Base-by-base conservation (phyloP, 2,113 vertebrate genomes). In the Thryonomys swinderianus region DNA sequence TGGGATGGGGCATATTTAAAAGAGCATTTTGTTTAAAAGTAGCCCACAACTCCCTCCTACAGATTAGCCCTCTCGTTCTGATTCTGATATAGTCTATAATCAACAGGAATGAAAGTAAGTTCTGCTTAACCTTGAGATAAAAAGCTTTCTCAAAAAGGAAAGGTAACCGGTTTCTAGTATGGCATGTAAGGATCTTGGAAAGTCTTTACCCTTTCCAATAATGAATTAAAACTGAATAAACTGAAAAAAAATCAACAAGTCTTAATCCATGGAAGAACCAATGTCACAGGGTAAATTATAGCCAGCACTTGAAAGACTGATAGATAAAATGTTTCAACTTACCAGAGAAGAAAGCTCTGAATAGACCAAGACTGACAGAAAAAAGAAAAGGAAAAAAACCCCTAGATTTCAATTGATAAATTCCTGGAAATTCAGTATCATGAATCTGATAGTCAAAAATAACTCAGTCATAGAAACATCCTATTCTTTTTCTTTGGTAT, bases 61-160 rank as follows among this genome's bases (percentile, higher is more conserved):
- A 96, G 40, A 53, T 37, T 48, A 53, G 32, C 48, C 30, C 40
- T 27, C 5, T 42, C 30, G 23, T 18, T 95, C 61, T 76, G 73
- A 85, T 85, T 91, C 71, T 55, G 17, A 40, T 32, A 3, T 27
- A 86, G 55, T 59, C 82, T 86, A 37, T 88, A 95, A 89, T 91
- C 79, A 96, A 80, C 30, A 9, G 23, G 45, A 94, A 64, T 69
- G 81, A 96, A 96, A 90, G 34, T 23, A 74, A 57, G 82, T 92
- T 10, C 71, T 85, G 8, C 61, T 80, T 93, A 88, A 85, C 71
- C 80, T 91, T 93, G 76, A 96, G 87, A 90, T 82, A 92, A 96
- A 96, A 96, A 82, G 73, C 74, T 69, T 90, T 84, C 62, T 93
- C 87, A 45, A 81, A 96, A 90, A 91, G 82, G 71, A 88, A 90